These are phyloP conservation scores for Drosophila mayaguana DNA, from an alignment of 2,888 invertebrate genomes.

Conservation along the genomic window DNA sequence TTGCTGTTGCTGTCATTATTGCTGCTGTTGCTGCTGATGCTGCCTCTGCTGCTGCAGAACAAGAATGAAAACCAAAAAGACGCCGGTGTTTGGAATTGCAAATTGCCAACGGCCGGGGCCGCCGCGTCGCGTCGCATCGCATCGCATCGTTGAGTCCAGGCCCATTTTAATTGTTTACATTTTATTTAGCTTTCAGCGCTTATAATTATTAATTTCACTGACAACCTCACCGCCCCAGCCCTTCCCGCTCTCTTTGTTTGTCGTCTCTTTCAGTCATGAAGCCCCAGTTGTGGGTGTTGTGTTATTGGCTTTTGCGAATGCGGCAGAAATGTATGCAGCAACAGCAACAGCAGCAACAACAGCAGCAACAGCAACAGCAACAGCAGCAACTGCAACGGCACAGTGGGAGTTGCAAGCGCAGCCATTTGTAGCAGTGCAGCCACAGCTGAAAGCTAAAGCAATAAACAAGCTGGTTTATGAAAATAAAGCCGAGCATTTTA, in stretches of 20 bases:
- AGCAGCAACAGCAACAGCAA: background rate
- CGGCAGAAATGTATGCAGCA: conserved; percentile 64
- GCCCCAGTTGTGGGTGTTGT: conserved; percentile 73
- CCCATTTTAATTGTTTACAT: conserved; percentile 81
- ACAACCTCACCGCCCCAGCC: conserved; percentile 39
- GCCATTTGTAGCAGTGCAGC: conserved; percentile 51
- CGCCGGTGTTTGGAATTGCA: conserved; percentile 76
- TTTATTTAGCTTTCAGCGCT: conserved; percentile 77
- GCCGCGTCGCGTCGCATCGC: conserved; percentile 53
- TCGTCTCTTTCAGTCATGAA: conserved; percentile 11
- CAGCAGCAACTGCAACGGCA: conserved; percentile 13
- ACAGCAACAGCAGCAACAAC: background rate
- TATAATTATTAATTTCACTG: conserved; percentile 77
- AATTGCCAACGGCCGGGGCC: conserved; percentile 72
- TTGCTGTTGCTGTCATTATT: conserved; percentile 14
- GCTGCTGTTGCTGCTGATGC: background rate
- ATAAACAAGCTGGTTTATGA: conserved; percentile 69
- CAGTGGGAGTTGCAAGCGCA: conserved; percentile 64
- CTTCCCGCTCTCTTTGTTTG: background rate
- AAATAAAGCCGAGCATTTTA: conserved; percentile 33
- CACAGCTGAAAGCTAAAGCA: conserved; percentile 29
- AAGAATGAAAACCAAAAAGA: conserved; percentile 35
- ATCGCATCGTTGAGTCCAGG: conserved; percentile 67
- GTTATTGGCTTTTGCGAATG: conserved; percentile 77
- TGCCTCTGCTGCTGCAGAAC: conserved; percentile 10